These are phyloP conservation scores for Echinops telfairi DNA, from an alignment of 2,113 vertebrate genomes.

Conservation along the genomic window DNA sequence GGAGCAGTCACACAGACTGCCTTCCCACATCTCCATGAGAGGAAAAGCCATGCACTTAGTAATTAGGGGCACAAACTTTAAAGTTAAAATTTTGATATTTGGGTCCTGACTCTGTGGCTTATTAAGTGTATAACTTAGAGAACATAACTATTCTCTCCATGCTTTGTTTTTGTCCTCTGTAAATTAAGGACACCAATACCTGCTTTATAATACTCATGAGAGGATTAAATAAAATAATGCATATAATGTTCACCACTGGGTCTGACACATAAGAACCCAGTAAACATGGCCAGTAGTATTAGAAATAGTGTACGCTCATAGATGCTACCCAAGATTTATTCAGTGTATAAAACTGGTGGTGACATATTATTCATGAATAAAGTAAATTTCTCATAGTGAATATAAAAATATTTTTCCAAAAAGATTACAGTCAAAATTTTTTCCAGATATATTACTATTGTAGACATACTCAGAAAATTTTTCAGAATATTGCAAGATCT, in stretches of 20 bases:
- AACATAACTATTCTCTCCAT: too few relatives aligned
- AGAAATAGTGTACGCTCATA: neutral
- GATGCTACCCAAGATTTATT: neutral
- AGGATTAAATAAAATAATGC: accelerated
- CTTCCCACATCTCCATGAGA: accelerated
- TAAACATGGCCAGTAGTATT: neutral
- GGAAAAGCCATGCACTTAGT: neutral
- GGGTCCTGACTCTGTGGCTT: neutral
- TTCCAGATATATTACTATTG: neutral
- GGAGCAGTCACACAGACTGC: neutral
- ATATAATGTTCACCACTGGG: neutral
- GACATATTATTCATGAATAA: neutral
- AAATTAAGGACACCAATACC: neutral
- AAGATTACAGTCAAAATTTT: neutral
- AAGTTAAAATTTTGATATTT: neutral
- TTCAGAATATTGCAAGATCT: accelerated
- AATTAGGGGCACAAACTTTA: neutral
- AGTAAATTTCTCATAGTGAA: neutral
- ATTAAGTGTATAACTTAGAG: too few relatives aligned
- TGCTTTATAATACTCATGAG: too few relatives aligned
- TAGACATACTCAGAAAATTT: neutral
- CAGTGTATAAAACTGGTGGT: neutral
- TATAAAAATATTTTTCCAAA: neutral
- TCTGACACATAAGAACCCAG: neutral
- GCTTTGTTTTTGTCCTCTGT: neutral